Evolutionary conservation across 2,797 vertebrate genomes (phyloP).

Genomic region (Percopsis omiscomaycus): DNA sequence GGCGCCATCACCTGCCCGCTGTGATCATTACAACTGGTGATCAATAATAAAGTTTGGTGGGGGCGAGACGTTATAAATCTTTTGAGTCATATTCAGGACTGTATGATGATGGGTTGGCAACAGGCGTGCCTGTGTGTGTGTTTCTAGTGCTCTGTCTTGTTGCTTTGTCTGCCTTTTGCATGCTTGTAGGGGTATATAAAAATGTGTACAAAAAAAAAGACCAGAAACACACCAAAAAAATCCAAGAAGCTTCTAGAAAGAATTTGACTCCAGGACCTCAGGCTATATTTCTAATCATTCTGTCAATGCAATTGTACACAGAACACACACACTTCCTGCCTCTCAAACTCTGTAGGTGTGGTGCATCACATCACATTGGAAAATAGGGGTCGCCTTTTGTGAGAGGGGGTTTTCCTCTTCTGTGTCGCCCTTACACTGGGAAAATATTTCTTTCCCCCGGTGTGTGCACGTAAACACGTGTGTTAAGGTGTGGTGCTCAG

Average conservation of each 20-base stretch:
- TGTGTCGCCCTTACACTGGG: background rate
- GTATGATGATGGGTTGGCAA: slow-evolving; percentile 16
- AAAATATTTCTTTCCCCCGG: background rate
- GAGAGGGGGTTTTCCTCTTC: background rate
- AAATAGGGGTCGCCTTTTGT: background rate
- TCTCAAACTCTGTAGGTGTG: slow-evolving; percentile 2
- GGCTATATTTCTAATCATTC: slow-evolving; percentile 34
- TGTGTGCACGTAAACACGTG: background rate
- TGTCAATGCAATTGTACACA: slow-evolving; percentile 25
- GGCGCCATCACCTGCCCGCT: slow-evolving; percentile 57
- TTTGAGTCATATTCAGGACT: slow-evolving; percentile 6
- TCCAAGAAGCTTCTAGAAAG: slow-evolving; percentile 34
- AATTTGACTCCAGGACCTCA: slow-evolving; percentile 29
- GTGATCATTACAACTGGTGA: slow-evolving; percentile 51
- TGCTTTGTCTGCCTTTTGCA: too few relatives aligned
- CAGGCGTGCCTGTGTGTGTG: slow-evolving; percentile 3
- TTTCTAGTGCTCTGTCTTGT: background rate
- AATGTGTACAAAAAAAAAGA: background rate
- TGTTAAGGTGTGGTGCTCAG: slow-evolving; percentile 28
- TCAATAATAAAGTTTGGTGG: slow-evolving; percentile 38
- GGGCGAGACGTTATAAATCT: slow-evolving; percentile 34
- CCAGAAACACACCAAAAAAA: background rate
- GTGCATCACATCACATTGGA: background rate
- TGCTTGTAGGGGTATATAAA: too few relatives aligned
- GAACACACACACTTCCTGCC: slow-evolving; percentile 27